Base-by-base conservation (phyloP, 1,140 invertebrate genomes). In the Pogonognathellus flavescens region DNA sequence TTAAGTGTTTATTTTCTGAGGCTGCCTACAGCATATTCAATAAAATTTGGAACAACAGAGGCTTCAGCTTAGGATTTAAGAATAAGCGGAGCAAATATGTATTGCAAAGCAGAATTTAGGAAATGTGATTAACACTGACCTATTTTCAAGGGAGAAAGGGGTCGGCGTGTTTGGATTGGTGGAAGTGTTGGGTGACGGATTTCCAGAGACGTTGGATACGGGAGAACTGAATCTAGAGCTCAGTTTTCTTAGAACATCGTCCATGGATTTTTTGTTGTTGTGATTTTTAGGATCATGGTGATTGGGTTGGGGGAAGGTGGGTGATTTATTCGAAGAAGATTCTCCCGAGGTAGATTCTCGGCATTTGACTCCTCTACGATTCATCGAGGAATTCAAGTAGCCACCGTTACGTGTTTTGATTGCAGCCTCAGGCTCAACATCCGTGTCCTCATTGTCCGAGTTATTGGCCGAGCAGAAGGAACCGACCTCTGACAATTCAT, bases 191-290 rank as follows among this genome's bases (percentile, higher is more conserved):
- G 22, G 70, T n/a, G 50, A 25, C 49, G 18, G 49, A 20, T 81
- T n/a, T 41, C 55, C 31, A 25, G 80, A 81, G 13, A 53, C 50
- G 10, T 18, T 55, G 53, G 53, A 81, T 16, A 53, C 80, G 13
- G 25, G 76, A 3, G 84, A 60, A 57, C 70, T 82, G 55, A 88
- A 62, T 85, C 86, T 88, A 11, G 87, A 87, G 13, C 25, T 89
- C 1, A 89, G 59, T 85, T 88, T 89, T 50, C 83, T 83, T 1
- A 89, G 76, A n/a, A 89, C 87, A 62, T 89, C 86, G 84, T 89
- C 88, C 86, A 89, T 86, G 49, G 84, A 87, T 18, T 82, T 87
- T 70, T 87, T 89, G 41, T 85, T 87, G 62, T 25, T 66, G 62
- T 41, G 31, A 83, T 80, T 86, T 20, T 88, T 87, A 11, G 41